Percentiles rank a stretch among this genome's conserved stretches.
Evolutionary conservation across 2,888 invertebrate genomes (phyloP).

Genomic region (Ditylenchus weischeri): DNA sequence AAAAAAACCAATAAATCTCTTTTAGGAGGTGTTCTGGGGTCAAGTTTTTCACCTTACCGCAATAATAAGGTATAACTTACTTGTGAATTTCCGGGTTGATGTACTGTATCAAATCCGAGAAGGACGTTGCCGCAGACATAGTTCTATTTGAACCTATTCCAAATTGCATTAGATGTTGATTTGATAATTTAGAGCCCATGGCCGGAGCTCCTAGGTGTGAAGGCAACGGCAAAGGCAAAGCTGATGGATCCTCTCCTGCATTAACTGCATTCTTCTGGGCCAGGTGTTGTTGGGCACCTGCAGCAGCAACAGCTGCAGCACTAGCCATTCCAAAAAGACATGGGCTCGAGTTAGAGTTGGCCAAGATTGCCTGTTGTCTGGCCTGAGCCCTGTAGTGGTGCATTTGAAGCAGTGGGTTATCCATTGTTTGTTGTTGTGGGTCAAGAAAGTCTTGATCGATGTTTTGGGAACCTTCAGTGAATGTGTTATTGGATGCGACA

Average conservation of each 20-base stretch:
- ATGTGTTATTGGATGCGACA: background rate
- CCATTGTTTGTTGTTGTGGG: background rate
- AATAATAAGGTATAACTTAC: slow-evolving; percentile 22
- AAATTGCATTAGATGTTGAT: background rate
- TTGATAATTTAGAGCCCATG: background rate
- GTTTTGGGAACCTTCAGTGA: background rate
- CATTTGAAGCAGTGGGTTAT: background rate
- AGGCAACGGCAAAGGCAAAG: background rate
- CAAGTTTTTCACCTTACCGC: background rate
- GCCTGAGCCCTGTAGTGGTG: slow-evolving; percentile 1
- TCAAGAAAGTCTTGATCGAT: background rate
- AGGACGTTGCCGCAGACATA: background rate
- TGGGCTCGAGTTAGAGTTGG: slow-evolving; percentile 6
- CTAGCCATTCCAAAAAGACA: slow-evolving; percentile 3
- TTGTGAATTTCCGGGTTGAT: slow-evolving; percentile 37
- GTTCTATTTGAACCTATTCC: background rate
- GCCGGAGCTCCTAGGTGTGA: background rate
- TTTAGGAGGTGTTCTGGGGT: no score
- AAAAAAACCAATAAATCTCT: no score
- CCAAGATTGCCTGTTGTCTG: background rate
- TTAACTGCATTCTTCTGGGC: background rate
- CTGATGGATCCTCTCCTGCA: background rate
- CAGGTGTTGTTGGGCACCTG: background rate
- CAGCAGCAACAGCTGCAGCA: background rate
- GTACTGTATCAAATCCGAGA: slow-evolving; percentile 34